Conservation (phyloP, 2,113 vertebrate species). For the Zosterops lateralis region DNA sequence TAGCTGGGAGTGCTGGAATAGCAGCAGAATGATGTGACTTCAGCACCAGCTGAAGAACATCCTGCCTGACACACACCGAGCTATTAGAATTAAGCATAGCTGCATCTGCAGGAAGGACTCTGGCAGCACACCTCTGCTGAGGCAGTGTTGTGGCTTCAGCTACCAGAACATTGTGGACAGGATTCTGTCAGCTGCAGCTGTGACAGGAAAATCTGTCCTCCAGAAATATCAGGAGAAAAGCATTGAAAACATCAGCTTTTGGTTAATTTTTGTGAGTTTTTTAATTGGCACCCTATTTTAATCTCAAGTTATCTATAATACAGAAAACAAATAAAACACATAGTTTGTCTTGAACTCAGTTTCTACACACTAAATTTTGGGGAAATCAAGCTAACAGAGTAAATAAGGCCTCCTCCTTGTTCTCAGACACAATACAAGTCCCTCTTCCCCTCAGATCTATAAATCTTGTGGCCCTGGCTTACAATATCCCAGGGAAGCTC, state of each 20-base stretch:
- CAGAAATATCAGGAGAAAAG: neutral
- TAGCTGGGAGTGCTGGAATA: neutral
- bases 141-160: neutral
- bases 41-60: neutral
- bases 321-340: neutral
- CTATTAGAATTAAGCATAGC: neutral
- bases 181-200: neutral
- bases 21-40: neutral
- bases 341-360: neutral
- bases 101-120: neutral
- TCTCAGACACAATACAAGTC: neutral
- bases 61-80: neutral
- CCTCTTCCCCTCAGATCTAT: neutral
- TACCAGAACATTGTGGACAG: neutral
- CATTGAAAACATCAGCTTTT: neutral
- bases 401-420: neutral
- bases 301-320: neutral
- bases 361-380: neutral
- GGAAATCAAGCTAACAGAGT: neutral
- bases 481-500: neutral
- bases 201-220: neutral
- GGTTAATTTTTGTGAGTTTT: rapidly evolving
- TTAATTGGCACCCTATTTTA: neutral
- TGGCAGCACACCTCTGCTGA: neutral
- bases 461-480: neutral